Evolutionary conservation across 2,797 vertebrate species (phyloP), one percentile per base, ranked within the genome.

Genomic region (Betta splendens): DNA sequence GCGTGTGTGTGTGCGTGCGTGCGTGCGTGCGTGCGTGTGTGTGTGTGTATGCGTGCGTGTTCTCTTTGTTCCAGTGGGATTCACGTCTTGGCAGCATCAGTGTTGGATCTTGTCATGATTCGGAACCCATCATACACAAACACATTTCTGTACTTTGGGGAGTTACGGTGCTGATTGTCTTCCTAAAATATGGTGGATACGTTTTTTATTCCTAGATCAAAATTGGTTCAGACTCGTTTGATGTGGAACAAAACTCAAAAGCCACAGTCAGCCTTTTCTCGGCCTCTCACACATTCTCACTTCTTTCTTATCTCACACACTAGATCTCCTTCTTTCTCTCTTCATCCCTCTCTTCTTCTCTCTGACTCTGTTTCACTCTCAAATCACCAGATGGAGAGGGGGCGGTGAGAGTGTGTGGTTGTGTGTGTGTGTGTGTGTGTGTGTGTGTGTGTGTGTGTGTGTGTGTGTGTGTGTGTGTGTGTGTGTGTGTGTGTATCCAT

Each of bases 301-400:
- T 68, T 67, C 55, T 18, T 45, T 68, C 33, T 64, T 18, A 47
- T 31, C 69, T 70, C 22, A 21, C 29, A 54, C 29, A 59, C 29
- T 17, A 8, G n/a, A 26, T 51, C 40, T 32, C 64, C 31, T 44
- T 39, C 25, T 22, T 23, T 39, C 7, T 26, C 55, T 26, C 3
- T 18, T 20, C 17, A n/a, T 21, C 12, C 12, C 50, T 28, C 39
- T 6, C 49, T n/a, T 26, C 22, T 40, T 46, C 55, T 64, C 49
- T 5, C 40, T 45, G 31, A 63, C 42, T 62, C 65, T 39, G 44
- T 65, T 51, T 68, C 37, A 55, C 64, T 72, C 62, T 74, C 48
- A 44, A 15, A 58, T 81, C 69, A 84, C 60, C 22, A 89, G 89
- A 92, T 90, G 85, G 83, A 85, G 83, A 53, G 85, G 74, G 72